A percentile compares a stretch with the other conserved stretches of the same genome.
These are phyloP conservation scores for Acleris emargana DNA, from an alignment of 2,888 invertebrate species.

Conservation along the genomic window DNA sequence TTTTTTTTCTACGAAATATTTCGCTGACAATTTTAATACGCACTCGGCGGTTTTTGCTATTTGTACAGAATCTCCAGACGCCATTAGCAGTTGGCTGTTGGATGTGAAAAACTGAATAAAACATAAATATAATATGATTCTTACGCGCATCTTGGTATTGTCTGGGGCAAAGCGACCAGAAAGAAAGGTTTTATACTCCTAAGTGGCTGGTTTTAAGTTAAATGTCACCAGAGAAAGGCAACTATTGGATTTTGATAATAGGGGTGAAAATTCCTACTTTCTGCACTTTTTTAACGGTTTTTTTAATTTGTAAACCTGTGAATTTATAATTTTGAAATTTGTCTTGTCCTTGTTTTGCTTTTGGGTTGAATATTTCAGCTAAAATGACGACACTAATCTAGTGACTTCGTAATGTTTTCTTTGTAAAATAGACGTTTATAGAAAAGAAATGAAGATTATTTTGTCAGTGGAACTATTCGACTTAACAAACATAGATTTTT, in stretches of 20 bases:
- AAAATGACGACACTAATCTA: too few relatives aligned
- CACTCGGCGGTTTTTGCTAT: constrained; percentile 75
- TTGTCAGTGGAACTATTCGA: too few relatives aligned
- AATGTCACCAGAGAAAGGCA: constrained; percentile 24
- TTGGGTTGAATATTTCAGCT: too few relatives aligned
- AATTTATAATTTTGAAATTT: too few relatives aligned
- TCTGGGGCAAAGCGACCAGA: constrained; percentile 10
- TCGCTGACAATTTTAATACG: constrained; percentile 78
- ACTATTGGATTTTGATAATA: constrained; percentile 2
- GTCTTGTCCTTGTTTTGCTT: too few relatives aligned
- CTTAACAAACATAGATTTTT: too few relatives aligned
- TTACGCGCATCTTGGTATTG: constrained; percentile 49
- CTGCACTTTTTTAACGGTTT: too few relatives aligned
- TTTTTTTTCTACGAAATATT: constrained; percentile 80
- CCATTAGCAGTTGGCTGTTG: constrained; percentile 65
- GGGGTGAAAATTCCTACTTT: too few relatives aligned
- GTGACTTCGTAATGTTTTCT: too few relatives aligned
- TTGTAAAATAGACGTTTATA: too few relatives aligned
- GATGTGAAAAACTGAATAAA: constrained; percentile 49
- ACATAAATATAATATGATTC: constrained; percentile 46
- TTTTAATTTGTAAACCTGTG: too few relatives aligned
- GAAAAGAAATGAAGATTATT: too few relatives aligned
- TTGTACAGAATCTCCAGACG: constrained; percentile 65
- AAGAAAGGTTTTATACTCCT: constrained; percentile 19
- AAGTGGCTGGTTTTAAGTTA: constrained; percentile 13